phyloP scores from a whole-genome alignment of 1,140 invertebrate genomes.

The Nomia melanderi region DNA sequence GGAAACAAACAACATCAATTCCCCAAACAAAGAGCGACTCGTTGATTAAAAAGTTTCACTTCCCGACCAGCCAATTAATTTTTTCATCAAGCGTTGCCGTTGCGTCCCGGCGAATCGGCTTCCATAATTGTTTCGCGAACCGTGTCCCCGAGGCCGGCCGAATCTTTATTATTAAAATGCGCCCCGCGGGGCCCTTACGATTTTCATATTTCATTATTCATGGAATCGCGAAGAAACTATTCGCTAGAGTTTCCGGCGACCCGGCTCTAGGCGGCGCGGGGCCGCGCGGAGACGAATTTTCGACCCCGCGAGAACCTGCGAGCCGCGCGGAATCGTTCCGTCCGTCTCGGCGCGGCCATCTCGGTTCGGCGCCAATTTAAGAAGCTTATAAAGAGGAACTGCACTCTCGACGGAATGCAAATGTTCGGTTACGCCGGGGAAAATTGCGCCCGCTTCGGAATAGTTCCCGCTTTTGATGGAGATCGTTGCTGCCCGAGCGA shows the following conservation, averaged over 20 bases:
- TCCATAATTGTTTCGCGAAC: background rate
- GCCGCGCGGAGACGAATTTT: conserved; percentile 66
- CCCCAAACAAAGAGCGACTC: too few species aligned
- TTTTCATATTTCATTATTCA: conserved; percentile 19
- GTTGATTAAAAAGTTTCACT: too few species aligned
- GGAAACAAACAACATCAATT: too few species aligned
- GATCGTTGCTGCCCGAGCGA: conserved; percentile 40
- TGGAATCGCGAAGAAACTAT: background rate
- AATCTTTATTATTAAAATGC: conserved; percentile 16
- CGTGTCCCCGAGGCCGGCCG: background rate
- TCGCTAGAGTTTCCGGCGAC: background rate
- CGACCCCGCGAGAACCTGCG: conserved; percentile 47
- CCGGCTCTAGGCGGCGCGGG: too few species aligned
- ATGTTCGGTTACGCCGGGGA: conserved; percentile 44
- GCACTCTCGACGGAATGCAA: conserved; percentile 54
- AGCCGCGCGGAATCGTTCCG: background rate
- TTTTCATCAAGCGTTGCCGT: too few species aligned
- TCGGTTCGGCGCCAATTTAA: conserved; percentile 50
- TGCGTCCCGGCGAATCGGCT: background rate
- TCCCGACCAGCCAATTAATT: too few species aligned
- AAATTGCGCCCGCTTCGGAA: conserved; percentile 52
- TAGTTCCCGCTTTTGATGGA: conserved; percentile 46
- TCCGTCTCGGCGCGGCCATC: conserved; percentile 19
- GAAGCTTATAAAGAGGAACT: conserved; percentile 59
- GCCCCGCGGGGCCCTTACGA: too few species aligned